Conservation (phyloP, 2,888 invertebrate genomes). For the Macropis europaea region DNA sequence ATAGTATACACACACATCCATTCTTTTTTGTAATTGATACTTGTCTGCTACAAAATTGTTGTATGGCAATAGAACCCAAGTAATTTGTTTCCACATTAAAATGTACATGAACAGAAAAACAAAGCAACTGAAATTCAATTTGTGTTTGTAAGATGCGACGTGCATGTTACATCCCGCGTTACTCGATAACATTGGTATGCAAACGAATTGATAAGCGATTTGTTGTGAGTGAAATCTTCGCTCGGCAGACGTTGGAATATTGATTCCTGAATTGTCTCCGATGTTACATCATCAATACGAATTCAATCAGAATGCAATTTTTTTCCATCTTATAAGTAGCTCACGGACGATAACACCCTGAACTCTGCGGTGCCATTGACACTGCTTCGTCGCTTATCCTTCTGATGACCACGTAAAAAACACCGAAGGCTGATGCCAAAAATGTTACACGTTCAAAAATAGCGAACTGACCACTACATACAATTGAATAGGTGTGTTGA, state of each 20-base stretch:
- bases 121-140: neutral
- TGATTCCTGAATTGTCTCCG: constrained; percentile 24
- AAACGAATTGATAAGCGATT: constrained; percentile 10
- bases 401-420: constrained; percentile 15
- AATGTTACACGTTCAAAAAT: neutral
- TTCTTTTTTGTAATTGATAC: too few relatives aligned
- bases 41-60: too few relatives aligned
- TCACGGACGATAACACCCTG: constrained; percentile 15
- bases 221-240: constrained; percentile 8
- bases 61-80: too few relatives aligned
- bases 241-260: constrained; percentile 6
- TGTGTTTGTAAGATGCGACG: neutral
- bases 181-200: constrained; percentile 6
- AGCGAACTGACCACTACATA: too few relatives aligned
- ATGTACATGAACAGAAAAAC: neutral
- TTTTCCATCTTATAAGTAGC: neutral
- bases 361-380: constrained; percentile 20
- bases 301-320: constrained; percentile 18
- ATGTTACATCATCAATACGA: constrained; percentile 14
- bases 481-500: too few relatives aligned
- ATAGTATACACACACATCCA: too few relatives aligned
- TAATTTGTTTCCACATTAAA: too few relatives aligned
- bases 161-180: neutral
- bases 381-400: neutral
- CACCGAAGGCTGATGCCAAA: neutral